Evolutionary conservation across 35 echinoderm and acorn worm genomes (phyloP).

Genomic region (Ptychodera flava): DNA sequence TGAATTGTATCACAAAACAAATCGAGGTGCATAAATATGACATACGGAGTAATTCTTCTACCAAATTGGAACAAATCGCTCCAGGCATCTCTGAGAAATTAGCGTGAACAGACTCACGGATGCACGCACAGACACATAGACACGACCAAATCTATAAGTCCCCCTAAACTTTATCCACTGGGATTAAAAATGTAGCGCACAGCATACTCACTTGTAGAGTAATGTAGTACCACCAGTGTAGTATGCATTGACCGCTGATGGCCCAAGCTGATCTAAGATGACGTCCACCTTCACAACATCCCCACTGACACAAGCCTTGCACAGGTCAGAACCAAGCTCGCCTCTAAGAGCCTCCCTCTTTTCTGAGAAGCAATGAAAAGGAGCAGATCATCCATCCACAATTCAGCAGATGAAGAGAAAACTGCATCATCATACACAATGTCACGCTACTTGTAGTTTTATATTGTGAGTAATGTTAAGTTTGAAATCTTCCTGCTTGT

Average conservation of each 20-base stretch:
- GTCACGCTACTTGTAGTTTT: background rate
- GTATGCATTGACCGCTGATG: constrained; percentile 72
- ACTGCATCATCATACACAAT: background rate
- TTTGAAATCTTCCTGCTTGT: background rate
- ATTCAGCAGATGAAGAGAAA: background rate
- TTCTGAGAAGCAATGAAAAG: constrained; percentile 50
- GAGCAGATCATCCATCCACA: background rate
- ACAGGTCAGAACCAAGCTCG: constrained; percentile 53
- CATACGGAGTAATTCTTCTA: too few relatives aligned
- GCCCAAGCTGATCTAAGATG: constrained; percentile 60
- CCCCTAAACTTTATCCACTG: too few relatives aligned
- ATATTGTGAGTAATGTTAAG: background rate
- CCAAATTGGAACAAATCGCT: too few relatives aligned
- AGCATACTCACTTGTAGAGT: constrained; percentile 61
- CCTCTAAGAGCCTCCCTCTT: constrained; percentile 56
- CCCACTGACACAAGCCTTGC: constrained; percentile 66
- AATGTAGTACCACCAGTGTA: constrained; percentile 64
- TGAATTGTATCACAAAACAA: too few relatives aligned
- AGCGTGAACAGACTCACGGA: too few relatives aligned
- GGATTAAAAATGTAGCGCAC: too few relatives aligned
- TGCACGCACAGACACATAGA: too few relatives aligned
- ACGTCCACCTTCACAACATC: constrained; percentile 36
- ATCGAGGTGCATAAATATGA: too few relatives aligned
- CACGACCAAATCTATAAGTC: too few relatives aligned
- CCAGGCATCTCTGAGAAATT: too few relatives aligned